phyloP scores from a whole-genome alignment of 2,113 vertebrate species.

The Falcunculus frontatus region DNA sequence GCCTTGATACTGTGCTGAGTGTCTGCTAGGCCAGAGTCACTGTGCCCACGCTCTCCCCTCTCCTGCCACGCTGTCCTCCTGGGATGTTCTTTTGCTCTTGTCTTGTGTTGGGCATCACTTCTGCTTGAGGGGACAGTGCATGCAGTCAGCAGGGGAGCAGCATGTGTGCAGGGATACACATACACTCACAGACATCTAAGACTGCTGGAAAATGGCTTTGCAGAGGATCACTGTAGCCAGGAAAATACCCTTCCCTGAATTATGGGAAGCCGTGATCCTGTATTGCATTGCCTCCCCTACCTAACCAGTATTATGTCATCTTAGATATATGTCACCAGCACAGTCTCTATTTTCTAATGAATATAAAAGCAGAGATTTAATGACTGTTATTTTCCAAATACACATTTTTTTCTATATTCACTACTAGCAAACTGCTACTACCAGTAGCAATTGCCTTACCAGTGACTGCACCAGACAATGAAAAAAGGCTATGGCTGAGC shows the following conservation, averaged over 20 bases:
- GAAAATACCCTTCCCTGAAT: not conserved
- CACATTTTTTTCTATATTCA: not conserved
- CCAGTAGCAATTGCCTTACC: not conserved
- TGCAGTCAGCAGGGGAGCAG: not conserved
- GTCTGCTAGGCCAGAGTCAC: not conserved
- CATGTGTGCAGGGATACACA: accelerated
- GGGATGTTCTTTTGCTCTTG: not conserved
- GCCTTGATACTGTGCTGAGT: not conserved
- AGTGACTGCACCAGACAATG: not conserved
- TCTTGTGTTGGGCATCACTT: not conserved
- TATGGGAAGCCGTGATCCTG: not conserved
- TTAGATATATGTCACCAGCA: not conserved
- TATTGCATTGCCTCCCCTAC: not conserved
- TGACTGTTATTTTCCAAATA: not conserved
- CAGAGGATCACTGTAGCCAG: not conserved
- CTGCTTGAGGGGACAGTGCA: accelerated
- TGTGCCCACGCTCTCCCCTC: accelerated
- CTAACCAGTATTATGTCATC: not conserved
- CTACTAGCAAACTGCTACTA: not conserved
- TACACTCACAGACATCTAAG: not conserved
- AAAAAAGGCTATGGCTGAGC: not conserved
- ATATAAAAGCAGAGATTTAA: not conserved
- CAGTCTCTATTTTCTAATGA: not conserved
- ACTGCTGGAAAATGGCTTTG: not conserved
- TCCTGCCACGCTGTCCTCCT: not conserved